These are phyloP conservation scores for Brachypterus glaber DNA, from an alignment of 2,888 invertebrate genomes.

Conservation along the genomic window DNA sequence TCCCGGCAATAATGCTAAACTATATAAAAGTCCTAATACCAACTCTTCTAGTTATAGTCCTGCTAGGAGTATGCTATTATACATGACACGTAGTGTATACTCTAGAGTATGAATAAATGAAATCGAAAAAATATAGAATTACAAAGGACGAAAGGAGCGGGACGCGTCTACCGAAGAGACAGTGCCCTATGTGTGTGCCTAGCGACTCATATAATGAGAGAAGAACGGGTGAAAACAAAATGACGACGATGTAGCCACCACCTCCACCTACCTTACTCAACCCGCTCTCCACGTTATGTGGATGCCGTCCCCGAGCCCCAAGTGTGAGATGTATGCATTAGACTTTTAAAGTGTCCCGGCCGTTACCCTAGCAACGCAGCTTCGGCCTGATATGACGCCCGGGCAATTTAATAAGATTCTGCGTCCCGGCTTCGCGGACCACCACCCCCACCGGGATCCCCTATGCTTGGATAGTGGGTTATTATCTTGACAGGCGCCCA, in stretches of 20 bases:
- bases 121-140: too few relatives aligned
- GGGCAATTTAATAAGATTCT: slow-evolving; percentile 47
- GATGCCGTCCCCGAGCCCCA: slow-evolving; percentile 31
- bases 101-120: too few relatives aligned
- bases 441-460: slow-evolving; percentile 26
- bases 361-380: slow-evolving; percentile 59
- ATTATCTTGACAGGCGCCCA: too few relatives aligned
- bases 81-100: too few relatives aligned
- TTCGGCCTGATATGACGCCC: slow-evolving; percentile 56
- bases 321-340: slow-evolving; percentile 44
- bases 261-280: slow-evolving; percentile 18
- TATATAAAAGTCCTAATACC: too few relatives aligned
- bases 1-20: too few relatives aligned
- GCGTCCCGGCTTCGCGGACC: slow-evolving; percentile 38
- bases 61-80: too few relatives aligned
- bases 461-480: too few relatives aligned
- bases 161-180: too few relatives aligned
- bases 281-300: slow-evolving; percentile 33
- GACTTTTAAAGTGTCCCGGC: slow-evolving; percentile 50
- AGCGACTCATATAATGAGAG: slow-evolving; percentile 28
- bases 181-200: background rate
- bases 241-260: slow-evolving; percentile 36
- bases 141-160: too few relatives aligned
- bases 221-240: slow-evolving; percentile 41
- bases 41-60: too few relatives aligned